Evolutionary conservation across 2,113 vertebrate species (phyloP).

Genomic region (Toxotes jaculatrix): DNA sequence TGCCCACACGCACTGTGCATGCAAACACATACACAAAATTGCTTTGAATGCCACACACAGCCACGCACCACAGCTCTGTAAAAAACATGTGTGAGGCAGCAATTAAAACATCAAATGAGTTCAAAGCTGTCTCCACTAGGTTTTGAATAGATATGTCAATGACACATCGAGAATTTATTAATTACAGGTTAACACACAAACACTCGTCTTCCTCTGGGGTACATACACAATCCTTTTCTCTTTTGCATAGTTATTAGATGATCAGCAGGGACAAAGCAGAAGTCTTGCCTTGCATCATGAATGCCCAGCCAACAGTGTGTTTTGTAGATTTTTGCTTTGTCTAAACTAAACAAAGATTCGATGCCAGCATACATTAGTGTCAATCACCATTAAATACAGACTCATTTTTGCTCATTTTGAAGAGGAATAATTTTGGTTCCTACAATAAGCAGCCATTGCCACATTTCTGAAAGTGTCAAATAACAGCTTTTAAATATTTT

Average conservation of each 20-base stretch:
- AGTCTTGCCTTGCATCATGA: constrained; percentile 16
- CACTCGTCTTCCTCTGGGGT: not conserved
- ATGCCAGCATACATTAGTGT: constrained; percentile 18
- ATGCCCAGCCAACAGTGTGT: constrained; percentile 4
- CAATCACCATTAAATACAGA: constrained; percentile 34
- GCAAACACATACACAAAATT: constrained; percentile 24
- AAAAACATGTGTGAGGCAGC: constrained; percentile 14
- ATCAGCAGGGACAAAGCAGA: constrained; percentile 21
- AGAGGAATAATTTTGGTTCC: not conserved
- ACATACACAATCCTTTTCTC: not conserved
- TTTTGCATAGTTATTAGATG: constrained; percentile 41
- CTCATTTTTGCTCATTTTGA: not conserved
- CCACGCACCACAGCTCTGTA: not conserved
- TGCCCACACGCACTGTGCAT: constrained; percentile 13
- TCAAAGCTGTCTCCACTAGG: constrained; percentile 21
- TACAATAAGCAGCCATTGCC: not conserved
- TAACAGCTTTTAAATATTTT: not conserved
- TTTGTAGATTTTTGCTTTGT: not conserved
- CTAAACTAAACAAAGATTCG: constrained; percentile 21
- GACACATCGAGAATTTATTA: constrained; percentile 11
- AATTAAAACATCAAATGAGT: constrained; percentile 25
- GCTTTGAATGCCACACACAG: constrained; percentile 10
- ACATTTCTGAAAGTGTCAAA: constrained; percentile 1
- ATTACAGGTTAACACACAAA: constrained; percentile 13
- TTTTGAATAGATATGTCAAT: constrained; percentile 9